These are phyloP conservation scores for Monodelphis domestica DNA, from an alignment of 2,797 vertebrate genomes.

Conservation along the genomic window DNA sequence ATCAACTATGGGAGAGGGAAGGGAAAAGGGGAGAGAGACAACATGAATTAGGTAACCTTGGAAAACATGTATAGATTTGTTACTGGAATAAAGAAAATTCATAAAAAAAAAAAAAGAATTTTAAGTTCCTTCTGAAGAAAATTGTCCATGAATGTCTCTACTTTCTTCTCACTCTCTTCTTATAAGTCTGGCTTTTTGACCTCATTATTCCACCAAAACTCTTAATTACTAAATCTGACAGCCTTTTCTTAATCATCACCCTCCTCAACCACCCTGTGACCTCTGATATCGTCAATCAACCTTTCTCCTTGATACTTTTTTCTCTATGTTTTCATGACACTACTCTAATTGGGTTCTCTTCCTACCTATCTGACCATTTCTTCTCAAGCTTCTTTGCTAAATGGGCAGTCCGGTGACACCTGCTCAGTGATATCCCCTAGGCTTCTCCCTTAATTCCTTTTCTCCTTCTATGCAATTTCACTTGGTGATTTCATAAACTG, in stretches of 20 bases:
- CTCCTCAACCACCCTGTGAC: background rate
- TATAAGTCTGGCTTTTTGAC: background rate
- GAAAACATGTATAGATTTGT: no score
- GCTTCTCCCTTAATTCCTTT: background rate
- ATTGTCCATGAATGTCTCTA: background rate
- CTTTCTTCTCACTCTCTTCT: background rate
- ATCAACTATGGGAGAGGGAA: no score
- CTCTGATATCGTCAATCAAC: background rate
- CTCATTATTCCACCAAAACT: background rate
- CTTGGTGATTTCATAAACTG: background rate
- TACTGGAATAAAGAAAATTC: no score
- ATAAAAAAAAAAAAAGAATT: no score
- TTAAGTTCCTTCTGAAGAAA: background rate
- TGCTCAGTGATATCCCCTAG: background rate
- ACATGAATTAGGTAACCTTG: no score
- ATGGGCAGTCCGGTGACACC: no score
- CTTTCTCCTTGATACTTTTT: background rate
- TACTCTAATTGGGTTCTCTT: background rate
- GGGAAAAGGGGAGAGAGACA: no score
- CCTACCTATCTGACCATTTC: background rate
- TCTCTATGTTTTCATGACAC: background rate
- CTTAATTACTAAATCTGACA: background rate
- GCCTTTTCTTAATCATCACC: background rate
- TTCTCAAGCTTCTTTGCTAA: no score
- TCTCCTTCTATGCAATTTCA: no score